phyloP scores from a whole-genome alignment of 1,140 invertebrate genomes.

The Drosophila ambigua region DNA sequence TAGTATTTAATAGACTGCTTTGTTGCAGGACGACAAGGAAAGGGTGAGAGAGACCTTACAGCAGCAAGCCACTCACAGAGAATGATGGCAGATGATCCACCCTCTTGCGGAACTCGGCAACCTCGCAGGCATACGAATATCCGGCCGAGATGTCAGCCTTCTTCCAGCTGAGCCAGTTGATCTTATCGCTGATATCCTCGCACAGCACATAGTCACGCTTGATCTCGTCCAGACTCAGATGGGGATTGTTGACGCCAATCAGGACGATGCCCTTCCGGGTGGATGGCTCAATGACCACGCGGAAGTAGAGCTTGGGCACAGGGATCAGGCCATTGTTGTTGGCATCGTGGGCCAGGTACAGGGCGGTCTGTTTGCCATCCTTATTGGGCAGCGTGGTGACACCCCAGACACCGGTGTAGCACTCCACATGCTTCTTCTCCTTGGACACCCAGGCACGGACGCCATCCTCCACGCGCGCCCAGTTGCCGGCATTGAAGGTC shows the following conservation, averaged over 20 bases:
- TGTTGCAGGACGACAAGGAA: no score
- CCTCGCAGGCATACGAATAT: slow-evolving; percentile 87
- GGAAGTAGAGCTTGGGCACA: slow-evolving; percentile 86
- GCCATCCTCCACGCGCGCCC: slow-evolving; percentile 84
- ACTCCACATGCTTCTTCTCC: slow-evolving; percentile 80
- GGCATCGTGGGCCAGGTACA: slow-evolving; percentile 84
- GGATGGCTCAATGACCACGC: slow-evolving; percentile 85
- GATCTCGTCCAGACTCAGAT: slow-evolving; percentile 74
- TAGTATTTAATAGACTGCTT: no score
- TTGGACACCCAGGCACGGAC: slow-evolving; percentile 77
- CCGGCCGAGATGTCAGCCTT: slow-evolving; percentile 85
- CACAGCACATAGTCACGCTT: slow-evolving; percentile 84
- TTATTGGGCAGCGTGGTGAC: slow-evolving; percentile 84
- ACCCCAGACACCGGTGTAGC: slow-evolving; percentile 86
- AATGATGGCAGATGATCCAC: slow-evolving; percentile 83
- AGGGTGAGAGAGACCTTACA: slow-evolving; percentile 10
- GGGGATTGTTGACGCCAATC: slow-evolving; percentile 86
- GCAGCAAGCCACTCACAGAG: slow-evolving; percentile 61
- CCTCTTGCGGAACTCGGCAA: slow-evolving; percentile 85
- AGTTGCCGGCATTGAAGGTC: slow-evolving; percentile 87
- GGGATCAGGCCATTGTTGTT: slow-evolving; percentile 80
- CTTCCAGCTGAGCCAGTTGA: slow-evolving; percentile 85
- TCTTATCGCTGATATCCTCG: slow-evolving; percentile 84
- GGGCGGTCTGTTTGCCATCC: slow-evolving; percentile 72
- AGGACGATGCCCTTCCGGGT: slow-evolving; percentile 84